A percentile compares a stretch with the other conserved stretches of the same genome.
phyloP scores from a whole-genome alignment of 2,797 vertebrate species.

The Cryptoprocta ferox region DNA sequence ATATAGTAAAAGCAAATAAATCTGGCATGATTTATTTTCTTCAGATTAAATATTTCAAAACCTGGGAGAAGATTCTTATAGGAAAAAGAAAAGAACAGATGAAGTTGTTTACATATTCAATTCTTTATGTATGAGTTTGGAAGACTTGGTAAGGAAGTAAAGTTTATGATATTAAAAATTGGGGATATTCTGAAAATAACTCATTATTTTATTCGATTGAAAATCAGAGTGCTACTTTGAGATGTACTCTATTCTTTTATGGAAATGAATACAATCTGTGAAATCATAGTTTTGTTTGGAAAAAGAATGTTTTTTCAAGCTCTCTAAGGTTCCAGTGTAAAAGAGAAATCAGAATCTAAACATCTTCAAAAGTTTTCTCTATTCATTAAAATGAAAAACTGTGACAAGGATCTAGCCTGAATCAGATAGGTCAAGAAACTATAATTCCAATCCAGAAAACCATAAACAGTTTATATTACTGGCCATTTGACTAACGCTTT shows the following conservation, averaged over 20 bases:
- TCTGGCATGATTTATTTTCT: conserved; percentile 8
- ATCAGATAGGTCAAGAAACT: conserved; percentile 60
- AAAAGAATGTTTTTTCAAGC: conserved; percentile 17
- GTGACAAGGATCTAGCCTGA: conserved; percentile 37
- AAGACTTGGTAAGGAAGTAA: conserved; percentile 3
- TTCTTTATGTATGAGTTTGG: conserved; percentile 24
- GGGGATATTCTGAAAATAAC: conserved; percentile 45
- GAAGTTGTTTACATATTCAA: conserved; percentile 37
- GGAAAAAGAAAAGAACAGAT: background rate
- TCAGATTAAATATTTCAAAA: conserved; percentile 39
- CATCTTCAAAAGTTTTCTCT: conserved; percentile 61
- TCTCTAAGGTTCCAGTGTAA: conserved; percentile 20
- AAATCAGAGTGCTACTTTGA: conserved; percentile 50
- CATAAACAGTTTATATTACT: conserved; percentile 63
- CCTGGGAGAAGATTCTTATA: background rate
- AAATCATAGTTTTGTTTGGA: conserved; percentile 41
- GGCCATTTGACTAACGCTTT: conserved; percentile 48
- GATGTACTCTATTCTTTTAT: conserved; percentile 62
- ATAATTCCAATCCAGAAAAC: conserved; percentile 62
- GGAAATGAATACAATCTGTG: conserved; percentile 59
- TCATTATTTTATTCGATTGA: conserved; percentile 59
- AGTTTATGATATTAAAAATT: conserved; percentile 56
- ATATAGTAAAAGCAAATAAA: background rate
- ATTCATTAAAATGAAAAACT: conserved; percentile 71
- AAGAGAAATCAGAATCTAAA: conserved; percentile 46